These are phyloP conservation scores for Erebia ligea DNA, from an alignment of 2,888 invertebrate genomes.

Conservation along the genomic window DNA sequence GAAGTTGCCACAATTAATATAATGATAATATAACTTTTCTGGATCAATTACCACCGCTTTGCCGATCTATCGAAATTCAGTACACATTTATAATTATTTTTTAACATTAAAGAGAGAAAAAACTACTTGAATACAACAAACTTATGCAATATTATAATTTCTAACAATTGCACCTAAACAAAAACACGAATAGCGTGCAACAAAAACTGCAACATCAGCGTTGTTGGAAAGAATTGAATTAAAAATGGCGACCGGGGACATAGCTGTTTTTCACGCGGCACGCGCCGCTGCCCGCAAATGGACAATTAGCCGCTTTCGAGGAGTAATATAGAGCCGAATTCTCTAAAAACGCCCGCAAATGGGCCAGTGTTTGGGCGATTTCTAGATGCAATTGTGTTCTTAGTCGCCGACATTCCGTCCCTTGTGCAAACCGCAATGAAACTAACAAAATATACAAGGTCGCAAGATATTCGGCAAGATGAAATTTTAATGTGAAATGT, in stretches of 20 bases:
- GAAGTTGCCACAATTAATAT: no score
- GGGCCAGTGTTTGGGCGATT: background rate
- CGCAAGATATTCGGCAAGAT: background rate
- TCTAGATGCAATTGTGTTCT: background rate
- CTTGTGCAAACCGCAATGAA: background rate
- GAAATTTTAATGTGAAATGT: background rate
- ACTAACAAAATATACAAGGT: background rate
- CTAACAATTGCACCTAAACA: slow-evolving; percentile 41
- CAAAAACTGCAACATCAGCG: slow-evolving; percentile 56
- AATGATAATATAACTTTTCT: no score
- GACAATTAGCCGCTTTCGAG: slow-evolving; percentile 69
- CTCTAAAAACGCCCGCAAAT: background rate
- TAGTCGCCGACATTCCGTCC: background rate
- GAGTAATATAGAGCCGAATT: slow-evolving; percentile 30
- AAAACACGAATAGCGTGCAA: slow-evolving; percentile 54
- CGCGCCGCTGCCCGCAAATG: slow-evolving; percentile 76
- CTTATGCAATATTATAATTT: background rate
- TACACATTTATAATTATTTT: no score
- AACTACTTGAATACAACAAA: background rate
- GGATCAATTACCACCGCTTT: no score
- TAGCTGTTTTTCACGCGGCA: slow-evolving; percentile 71
- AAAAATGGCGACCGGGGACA: slow-evolving; percentile 68
- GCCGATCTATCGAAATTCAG: no score
- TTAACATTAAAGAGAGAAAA: no score
- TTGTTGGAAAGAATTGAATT: slow-evolving; percentile 78